Conservation (phyloP, 64 coral and sea anemone species). For the Platygyra sinensis region DNA sequence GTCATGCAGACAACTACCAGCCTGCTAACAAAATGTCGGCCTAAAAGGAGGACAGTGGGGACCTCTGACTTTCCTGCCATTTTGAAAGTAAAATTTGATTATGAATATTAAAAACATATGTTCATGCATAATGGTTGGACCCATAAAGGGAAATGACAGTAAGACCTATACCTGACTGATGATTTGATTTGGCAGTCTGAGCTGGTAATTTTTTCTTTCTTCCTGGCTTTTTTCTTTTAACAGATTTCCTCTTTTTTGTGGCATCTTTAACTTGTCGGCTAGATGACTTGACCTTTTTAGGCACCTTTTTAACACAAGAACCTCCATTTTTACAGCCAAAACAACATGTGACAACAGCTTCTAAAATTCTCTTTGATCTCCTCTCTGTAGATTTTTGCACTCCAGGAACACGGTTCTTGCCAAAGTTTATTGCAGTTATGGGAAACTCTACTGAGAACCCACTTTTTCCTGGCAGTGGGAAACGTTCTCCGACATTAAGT, state of each 20-base stretch:
- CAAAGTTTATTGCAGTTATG: conserved; percentile 1
- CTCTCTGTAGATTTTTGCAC: background rate
- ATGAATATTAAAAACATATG: no score
- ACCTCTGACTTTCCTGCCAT: no score
- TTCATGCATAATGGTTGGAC: no score
- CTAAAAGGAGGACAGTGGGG: no score
- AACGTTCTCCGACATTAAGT: background rate
- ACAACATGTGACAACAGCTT: background rate
- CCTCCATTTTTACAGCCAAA: background rate
- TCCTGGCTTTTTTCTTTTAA: background rate
- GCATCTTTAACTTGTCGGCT: background rate
- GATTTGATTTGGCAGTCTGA: background rate
- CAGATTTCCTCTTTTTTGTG: background rate
- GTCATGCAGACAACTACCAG: no score
- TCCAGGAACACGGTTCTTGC: background rate
- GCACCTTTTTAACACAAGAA: background rate
- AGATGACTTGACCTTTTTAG: background rate
- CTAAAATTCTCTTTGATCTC: conserved; percentile 2
- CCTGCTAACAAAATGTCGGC: no score
- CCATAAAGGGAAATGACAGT: no score
- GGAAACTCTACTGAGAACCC: background rate
- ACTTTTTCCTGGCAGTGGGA: background rate
- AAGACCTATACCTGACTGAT: background rate
- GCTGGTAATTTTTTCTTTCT: no score
- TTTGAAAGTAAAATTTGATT: no score